Evolutionary conservation across 2,888 invertebrate genomes (phyloP), one percentile per base, ranked within the genome.

Genomic region (Drosophila mimetica): DNA sequence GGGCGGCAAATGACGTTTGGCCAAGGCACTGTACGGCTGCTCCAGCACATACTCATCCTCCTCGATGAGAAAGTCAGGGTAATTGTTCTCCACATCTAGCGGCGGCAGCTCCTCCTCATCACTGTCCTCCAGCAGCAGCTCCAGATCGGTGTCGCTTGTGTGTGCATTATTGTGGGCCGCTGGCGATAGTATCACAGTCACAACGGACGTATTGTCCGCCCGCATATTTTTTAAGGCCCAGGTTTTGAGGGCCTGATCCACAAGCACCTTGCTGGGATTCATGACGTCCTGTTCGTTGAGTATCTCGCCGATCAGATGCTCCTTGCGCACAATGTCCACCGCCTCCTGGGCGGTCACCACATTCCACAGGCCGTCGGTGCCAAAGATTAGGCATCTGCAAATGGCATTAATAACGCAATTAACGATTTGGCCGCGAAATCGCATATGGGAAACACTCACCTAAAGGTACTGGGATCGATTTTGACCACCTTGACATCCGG

Each of bases 351-450:
- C 94, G 1, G 95, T 95, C 73, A 99, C 92, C 94, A 99, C 98
- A 92, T 99, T 99, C 96, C 98, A 99, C 34, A 99, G 92, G 0
- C 99, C 99, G 92, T 99, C 99, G 0, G 98, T 98, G 57, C 98
- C 99, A 87, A 99, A 96, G 76, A 99, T 96, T 41, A 99, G 93
- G 93, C 98, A 99, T 80, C 96, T 94, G 89, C 14, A 34, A 34
- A 11, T 2, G 6, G 14, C 2, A 2, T 18, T 14, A 9, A 6
- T 4, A 9, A 7, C 1, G 16, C 0, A 11, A 25, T 41, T 7
- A 28, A 28, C 11, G 6, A 8, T n/a, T 5, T 9, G 11, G 25
- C 9, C 1, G 11, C 1, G 11, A 18, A 20, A 14, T 20, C 9
- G 2, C 1, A 0, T 1, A 0, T n/a, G 4, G 8, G 9, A 1